Evolutionary conservation across 92 coral and sea anemone genomes (phyloP), one percentile per base, ranked within the genome.

Genomic region (Palythoa heliodiscus): DNA sequence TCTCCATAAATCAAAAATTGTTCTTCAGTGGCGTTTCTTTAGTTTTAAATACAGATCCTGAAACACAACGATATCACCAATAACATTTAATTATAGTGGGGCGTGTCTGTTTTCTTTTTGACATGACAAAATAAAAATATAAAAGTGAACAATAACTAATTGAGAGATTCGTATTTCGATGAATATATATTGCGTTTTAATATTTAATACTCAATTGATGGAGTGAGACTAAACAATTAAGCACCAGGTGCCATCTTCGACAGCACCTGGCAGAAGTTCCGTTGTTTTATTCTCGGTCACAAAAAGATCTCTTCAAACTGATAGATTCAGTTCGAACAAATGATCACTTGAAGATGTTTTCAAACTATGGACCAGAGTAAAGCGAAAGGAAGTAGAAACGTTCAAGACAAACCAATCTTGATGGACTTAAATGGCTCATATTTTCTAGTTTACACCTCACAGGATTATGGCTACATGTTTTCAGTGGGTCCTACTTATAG

Each of bases 191-290:
- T 29, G n/a, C 7, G 3, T 48, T 75, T 77, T 25, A 77, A 77
- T 77, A 29, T 77, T 77, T 77, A n/a, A 77, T 77, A 40, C 17
- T 19, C 24, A 6, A 76, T 55, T 57, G 20, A 63, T 77, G 68
- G 24, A 37, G 67, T 35, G 66, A 77, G 82, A 76, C 48, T 24
- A 29, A 57, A 16, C 47, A 57, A 76, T 38, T 77, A 77, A 77
- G 24, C 10, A 37, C 3, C 82, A 77, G 82, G 82, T 77, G 82
- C 53, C 37, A n/a, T 57, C 10, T 57, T 77, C 19, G 50, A 29
- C 50, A 3, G 19, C 19, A 38, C 63, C 43, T 29, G 50, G 13
- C 67, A 12, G 9, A 23, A 23, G 29, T 55, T 54, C 23, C 68
- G 67, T 40, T 14, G 69, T 54, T 47, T 76, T 40, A 25, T 52